Evolutionary conservation across 2,888 invertebrate genomes (phyloP).

Genomic region (Megaustenia siamemsis): DNA sequence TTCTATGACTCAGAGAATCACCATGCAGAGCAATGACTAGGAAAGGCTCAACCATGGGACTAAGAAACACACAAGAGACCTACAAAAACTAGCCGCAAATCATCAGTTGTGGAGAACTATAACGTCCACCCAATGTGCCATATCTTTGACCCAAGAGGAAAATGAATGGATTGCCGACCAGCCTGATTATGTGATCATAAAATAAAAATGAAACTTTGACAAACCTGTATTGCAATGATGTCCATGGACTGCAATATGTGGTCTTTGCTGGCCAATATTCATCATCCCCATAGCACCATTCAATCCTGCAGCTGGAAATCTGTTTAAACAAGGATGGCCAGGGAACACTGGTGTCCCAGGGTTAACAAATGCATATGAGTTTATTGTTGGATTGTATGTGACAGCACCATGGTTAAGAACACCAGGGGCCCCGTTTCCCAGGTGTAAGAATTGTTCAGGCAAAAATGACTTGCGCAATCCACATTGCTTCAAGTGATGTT

Average conservation of each 20-base stretch:
- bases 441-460: constrained; percentile 40
- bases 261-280: constrained; percentile 23
- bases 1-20: too few relatives aligned
- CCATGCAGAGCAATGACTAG: too few relatives aligned
- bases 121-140: too few relatives aligned
- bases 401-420: constrained; percentile 30
- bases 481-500: constrained; percentile 41
- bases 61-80: too few relatives aligned
- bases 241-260: constrained; percentile 25
- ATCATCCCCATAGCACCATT: constrained; percentile 34
- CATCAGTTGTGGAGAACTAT: too few relatives aligned
- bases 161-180: too few relatives aligned
- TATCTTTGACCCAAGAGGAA: too few relatives aligned
- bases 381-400: constrained; percentile 28
- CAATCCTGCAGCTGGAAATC: constrained; percentile 28
- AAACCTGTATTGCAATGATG: constrained; percentile 24
- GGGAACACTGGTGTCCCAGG: constrained; percentile 34
- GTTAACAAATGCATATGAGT: constrained; percentile 45
- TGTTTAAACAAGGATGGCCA: constrained; percentile 17
- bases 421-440: constrained; percentile 28
- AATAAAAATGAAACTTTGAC: not conserved
- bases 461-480: constrained; percentile 14
- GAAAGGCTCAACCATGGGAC: too few relatives aligned
- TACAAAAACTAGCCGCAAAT: too few relatives aligned
- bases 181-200: not conserved